A percentile compares a stretch with the other conserved stretches of the same genome.
These are phyloP conservation scores for Anguilla marmorata DNA, from an alignment of 2,797 vertebrate species.

Conservation along the genomic window DNA sequence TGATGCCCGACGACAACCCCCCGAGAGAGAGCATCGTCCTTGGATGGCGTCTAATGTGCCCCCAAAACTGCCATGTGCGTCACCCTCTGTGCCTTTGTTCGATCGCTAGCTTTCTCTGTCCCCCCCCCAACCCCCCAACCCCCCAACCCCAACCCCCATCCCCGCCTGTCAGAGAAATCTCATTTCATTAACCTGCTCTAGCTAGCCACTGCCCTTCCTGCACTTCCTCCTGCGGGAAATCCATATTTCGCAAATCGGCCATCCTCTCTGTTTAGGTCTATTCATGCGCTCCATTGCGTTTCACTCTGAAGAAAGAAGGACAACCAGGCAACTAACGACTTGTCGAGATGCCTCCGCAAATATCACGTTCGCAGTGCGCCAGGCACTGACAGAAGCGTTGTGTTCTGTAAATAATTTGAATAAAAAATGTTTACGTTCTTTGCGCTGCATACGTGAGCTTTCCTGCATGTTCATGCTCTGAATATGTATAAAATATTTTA, in stretches of 20 bases:
- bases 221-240: background rate
- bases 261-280: background rate
- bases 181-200: constrained; percentile 4
- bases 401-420: constrained; percentile 79
- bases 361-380: background rate
- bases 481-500: background rate
- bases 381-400: background rate
- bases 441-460: constrained; percentile 21
- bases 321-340: background rate
- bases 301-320: background rate
- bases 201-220: background rate
- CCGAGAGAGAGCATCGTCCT: constrained; percentile 32
- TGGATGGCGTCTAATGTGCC: background rate
- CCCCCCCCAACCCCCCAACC: background rate
- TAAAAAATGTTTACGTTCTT: constrained; percentile 66
- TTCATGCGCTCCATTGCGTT: background rate
- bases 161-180: background rate
- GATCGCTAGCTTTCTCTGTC: background rate
- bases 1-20: constrained; percentile 30
- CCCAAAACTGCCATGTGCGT: background rate
- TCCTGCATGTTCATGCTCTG: background rate
- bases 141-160: background rate
- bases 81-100: background rate
- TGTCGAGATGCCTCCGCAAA: background rate
- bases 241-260: background rate